Evolutionary conservation across 1,140 invertebrate genomes (phyloP), one percentile per base, ranked within the genome.

Genomic region (Atta texana): DNA sequence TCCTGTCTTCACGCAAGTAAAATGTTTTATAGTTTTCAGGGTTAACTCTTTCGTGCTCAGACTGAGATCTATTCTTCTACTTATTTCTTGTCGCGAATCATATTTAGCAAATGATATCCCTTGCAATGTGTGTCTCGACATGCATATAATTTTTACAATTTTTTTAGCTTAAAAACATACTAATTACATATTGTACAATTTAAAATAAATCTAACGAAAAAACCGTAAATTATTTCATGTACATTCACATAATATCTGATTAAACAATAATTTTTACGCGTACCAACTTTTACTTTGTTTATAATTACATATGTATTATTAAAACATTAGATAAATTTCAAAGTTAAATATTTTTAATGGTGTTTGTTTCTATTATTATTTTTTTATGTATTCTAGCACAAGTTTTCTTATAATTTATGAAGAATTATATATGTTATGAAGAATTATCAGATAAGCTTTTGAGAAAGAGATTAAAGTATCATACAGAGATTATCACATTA

Each of bases 21-120:
- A 80, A 64, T 69, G 63, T 81, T 81, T 81, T 55, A 51, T 39
- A 81, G 49, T 69, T 64, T 81, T 81, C 31, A 69, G 64, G 24
- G 64, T 69, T 81, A 81, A 69, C 64, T 16, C 64, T 81, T 69
- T 39, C 77, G 77, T 81, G 64, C 64, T 69, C 21, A 55, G 31
- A 69, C 31, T 80, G 76, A 76, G 55, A 80, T 80, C 66, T 53
- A 55, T 5, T 80, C 49, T 69, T 21, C 18, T 66, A 66, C 31
- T 68, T 68, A 77, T 8, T 34, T 59, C 28, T 81, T 55, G 49
- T 81, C 31, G 16, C 69, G 64, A 53, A 39, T 49, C 31, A n/a
- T 53, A 44, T 80, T 69, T 8, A 34, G 14, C 49, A 31, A 69
- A 55, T 39, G 51, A 55, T 69, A 39, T 4, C 28, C 10, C 64